Percentiles rank a stretch among this genome's conserved stretches.
phyloP scores from a whole-genome alignment of 1,140 invertebrate species.

The Andrena cerasifolii region DNA sequence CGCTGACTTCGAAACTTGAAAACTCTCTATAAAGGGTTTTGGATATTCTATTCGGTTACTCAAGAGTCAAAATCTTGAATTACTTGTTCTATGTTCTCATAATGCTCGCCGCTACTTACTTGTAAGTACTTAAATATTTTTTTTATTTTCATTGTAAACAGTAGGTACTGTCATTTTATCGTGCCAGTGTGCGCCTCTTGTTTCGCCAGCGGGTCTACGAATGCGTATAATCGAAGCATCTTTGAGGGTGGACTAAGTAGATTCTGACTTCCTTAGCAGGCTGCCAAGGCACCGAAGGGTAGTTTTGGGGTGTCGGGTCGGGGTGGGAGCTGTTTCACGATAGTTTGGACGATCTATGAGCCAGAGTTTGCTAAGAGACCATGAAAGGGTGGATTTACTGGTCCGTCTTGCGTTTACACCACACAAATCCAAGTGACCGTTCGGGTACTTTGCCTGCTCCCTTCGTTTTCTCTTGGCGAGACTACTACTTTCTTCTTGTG shows the following conservation, averaged over 20 bases:
- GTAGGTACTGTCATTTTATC: too few relatives aligned
- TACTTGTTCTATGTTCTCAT: too few relatives aligned
- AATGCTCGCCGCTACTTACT: too few relatives aligned
- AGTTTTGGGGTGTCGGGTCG: constrained; percentile 51
- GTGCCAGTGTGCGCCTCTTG: too few relatives aligned
- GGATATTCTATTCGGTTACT: too few relatives aligned
- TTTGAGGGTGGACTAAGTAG: constrained; percentile 34
- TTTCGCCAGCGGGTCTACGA: too few relatives aligned
- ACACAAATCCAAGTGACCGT: constrained; percentile 82
- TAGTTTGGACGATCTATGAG: constrained; percentile 80
- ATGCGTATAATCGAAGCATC: constrained; percentile 69
- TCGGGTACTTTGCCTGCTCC: constrained; percentile 31
- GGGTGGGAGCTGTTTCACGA: constrained; percentile 76
- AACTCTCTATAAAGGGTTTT: too few relatives aligned
- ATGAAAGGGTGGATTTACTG: constrained; percentile 81
- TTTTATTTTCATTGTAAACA: too few relatives aligned
- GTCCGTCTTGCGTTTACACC: constrained; percentile 79
- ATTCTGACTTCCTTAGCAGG: constrained; percentile 61
- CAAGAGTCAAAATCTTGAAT: too few relatives aligned
- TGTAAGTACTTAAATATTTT: too few relatives aligned
- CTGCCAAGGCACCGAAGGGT: constrained; percentile 65
- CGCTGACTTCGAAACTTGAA: too few relatives aligned
- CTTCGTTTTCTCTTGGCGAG: constrained; percentile 58
- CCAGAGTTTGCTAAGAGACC: constrained; percentile 80
- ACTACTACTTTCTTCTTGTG: too few relatives aligned